phyloP scores from a whole-genome alignment of 2,113 vertebrate genomes.

The Phasianus colchicus region DNA sequence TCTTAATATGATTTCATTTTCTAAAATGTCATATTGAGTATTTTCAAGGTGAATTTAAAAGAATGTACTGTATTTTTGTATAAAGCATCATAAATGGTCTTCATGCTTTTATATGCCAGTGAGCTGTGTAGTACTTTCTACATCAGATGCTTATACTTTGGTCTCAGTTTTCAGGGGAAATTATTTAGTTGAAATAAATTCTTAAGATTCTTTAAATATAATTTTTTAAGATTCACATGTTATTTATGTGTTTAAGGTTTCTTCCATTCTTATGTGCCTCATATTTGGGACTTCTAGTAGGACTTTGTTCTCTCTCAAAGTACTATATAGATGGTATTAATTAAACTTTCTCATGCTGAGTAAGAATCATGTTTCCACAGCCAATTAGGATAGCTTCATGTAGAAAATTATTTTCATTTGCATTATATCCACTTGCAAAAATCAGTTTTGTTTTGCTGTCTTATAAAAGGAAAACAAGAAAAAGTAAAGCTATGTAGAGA shows the following conservation, averaged over 20 bases:
- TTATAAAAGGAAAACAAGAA: background rate
- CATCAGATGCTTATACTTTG: background rate
- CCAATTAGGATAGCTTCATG: background rate
- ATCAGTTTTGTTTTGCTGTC: background rate
- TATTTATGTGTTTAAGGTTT: background rate
- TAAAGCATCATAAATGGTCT: background rate
- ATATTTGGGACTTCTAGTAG: background rate
- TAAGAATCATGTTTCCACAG: background rate
- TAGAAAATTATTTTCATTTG: background rate
- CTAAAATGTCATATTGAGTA: background rate
- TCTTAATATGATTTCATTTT: background rate
- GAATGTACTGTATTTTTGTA: background rate
- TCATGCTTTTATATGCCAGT: background rate
- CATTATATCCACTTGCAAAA: background rate
- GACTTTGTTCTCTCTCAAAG: background rate
- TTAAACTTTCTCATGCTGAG: background rate
- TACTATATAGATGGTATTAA: background rate
- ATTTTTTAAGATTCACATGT: background rate
- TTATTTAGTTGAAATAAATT: background rate
- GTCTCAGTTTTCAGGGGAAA: background rate
- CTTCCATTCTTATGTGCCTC: background rate
- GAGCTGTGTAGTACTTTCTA: background rate
- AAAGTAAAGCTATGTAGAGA: background rate
- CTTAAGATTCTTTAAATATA: background rate
- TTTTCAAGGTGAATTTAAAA: background rate